These are phyloP conservation scores for Macaria liturata DNA, from an alignment of 2,888 invertebrate genomes.

Conservation along the genomic window DNA sequence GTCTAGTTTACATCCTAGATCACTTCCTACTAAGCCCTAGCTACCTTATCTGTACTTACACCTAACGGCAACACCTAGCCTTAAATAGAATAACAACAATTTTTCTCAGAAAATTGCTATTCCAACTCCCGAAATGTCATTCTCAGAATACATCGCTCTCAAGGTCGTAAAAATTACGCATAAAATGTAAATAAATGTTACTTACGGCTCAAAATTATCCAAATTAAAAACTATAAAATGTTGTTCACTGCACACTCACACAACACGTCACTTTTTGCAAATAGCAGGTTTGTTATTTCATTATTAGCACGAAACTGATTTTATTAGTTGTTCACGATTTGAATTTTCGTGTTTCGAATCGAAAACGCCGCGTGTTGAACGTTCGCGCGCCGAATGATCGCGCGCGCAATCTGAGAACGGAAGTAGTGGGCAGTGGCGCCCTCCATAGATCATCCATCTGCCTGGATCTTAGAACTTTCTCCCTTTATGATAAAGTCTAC, in stretches of 20 bases:
- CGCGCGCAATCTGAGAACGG: constrained; percentile 61
- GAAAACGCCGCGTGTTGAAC: constrained; percentile 51
- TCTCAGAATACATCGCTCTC: constrained; percentile 20
- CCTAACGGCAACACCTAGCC: constrained; percentile 45
- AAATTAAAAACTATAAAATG: constrained; percentile 18
- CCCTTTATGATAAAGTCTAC: background rate
- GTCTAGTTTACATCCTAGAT: constrained; percentile 36
- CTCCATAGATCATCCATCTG: constrained; percentile 14
- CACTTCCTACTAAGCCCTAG: constrained; percentile 36
- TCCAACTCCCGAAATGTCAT: constrained; percentile 22
- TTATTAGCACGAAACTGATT: constrained; percentile 43
- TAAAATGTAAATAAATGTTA: constrained; percentile 28
- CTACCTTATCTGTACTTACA: constrained; percentile 34
- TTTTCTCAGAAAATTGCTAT: constrained; percentile 34
- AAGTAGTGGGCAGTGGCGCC: constrained; percentile 41
- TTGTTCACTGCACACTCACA: constrained; percentile 24
- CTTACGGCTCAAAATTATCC: constrained; percentile 22
- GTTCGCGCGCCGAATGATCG: constrained; percentile 73
- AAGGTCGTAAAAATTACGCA: constrained; percentile 34
- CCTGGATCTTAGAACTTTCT: constrained; percentile 16
- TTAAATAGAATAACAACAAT: constrained; percentile 39
- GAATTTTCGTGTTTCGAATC: constrained; percentile 45
- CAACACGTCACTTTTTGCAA: constrained; percentile 32
- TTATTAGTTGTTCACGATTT: constrained; percentile 29
- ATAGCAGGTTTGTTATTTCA: constrained; percentile 43